phyloP scores from a whole-genome alignment of 2,113 vertebrate species.

The Chlorodrepanis virens region DNA sequence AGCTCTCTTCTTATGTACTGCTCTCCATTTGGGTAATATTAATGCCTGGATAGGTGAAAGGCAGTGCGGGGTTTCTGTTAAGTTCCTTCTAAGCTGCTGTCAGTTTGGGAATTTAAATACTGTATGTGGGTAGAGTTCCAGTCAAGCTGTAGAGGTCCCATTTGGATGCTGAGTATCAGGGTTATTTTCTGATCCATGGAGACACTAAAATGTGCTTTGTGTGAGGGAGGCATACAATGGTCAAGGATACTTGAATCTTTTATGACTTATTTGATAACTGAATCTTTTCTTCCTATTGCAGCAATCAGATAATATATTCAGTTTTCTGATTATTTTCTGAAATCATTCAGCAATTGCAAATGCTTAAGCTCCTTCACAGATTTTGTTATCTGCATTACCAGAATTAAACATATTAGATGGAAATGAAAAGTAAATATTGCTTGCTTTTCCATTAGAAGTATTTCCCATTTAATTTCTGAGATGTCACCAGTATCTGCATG shows the following conservation, averaged over 20 bases:
- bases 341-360: background rate
- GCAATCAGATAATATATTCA: background rate
- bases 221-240: background rate
- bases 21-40: background rate
- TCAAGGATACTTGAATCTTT: background rate
- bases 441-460: background rate
- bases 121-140: background rate
- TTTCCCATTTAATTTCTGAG: background rate
- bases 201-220: background rate
- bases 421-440: background rate
- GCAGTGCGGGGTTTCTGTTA: background rate
- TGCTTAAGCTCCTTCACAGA: background rate
- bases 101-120: background rate
- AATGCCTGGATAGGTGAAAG: background rate
- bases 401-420: background rate
- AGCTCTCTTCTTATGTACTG: background rate
- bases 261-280: background rate
- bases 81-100: background rate
- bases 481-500: background rate
- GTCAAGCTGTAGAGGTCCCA: background rate
- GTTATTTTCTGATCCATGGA: background rate
- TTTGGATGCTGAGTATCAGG: background rate
- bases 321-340: background rate
- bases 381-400: background rate
- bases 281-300: background rate